These are phyloP conservation scores for Lasioglossum leucozonium DNA, from an alignment of 2,888 invertebrate species.

Conservation along the genomic window DNA sequence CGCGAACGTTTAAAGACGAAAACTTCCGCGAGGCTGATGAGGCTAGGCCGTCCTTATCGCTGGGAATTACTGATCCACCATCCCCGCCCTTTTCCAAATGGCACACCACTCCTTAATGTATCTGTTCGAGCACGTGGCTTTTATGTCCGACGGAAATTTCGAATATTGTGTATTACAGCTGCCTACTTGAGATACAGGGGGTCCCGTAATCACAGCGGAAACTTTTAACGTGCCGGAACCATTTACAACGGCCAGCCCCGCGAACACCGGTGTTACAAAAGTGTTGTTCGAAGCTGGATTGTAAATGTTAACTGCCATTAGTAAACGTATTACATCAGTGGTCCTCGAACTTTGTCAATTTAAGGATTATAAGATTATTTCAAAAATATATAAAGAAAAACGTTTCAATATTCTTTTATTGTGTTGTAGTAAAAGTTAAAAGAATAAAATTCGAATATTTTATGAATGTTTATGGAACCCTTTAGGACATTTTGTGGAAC, in stretches of 20 bases:
- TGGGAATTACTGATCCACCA: slow-evolving; percentile 2
- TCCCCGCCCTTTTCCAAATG: not conserved
- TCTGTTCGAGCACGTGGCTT: not conserved
- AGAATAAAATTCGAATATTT: too few relatives aligned
- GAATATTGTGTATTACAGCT: not conserved
- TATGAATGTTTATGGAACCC: too few relatives aligned
- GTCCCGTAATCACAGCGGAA: not conserved
- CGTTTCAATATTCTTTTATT: too few relatives aligned
- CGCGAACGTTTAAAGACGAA: slow-evolving; percentile 33
- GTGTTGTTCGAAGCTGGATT: not conserved
- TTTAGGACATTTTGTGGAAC: too few relatives aligned
- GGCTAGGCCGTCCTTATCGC: slow-evolving; percentile 17
- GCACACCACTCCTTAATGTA: not conserved
- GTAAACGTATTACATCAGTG: not conserved
- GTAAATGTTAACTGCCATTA: not conserved
- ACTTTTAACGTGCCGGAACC: not conserved
- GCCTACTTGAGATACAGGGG: not conserved
- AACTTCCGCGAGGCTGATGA: slow-evolving; percentile 22
- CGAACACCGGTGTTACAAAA: not conserved
- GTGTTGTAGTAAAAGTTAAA: too few relatives aligned
- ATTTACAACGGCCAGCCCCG: not conserved
- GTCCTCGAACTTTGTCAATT: too few relatives aligned
- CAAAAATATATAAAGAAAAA: too few relatives aligned
- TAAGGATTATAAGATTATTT: too few relatives aligned
- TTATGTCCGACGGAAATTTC: not conserved